phyloP scores from a whole-genome alignment of 2,797 vertebrate genomes.

The Rhinogobio ventralis region DNA sequence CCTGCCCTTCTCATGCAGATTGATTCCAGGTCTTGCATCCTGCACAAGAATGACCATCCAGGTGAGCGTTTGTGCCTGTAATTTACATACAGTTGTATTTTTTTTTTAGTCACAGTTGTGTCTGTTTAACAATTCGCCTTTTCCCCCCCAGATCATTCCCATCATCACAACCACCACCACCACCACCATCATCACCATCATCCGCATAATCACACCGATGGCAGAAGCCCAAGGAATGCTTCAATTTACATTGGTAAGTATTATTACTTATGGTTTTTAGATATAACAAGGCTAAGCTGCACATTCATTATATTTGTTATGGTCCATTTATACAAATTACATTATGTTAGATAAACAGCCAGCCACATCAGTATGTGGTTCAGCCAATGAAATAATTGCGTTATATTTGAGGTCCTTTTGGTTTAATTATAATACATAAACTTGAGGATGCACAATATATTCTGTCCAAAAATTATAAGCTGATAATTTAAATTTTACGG shows the following conservation, averaged over 20 bases:
- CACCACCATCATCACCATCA: slow-evolving; percentile 64
- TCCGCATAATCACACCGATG: slow-evolving; percentile 37
- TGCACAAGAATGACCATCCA: slow-evolving; percentile 72
- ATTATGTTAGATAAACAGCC: neutral
- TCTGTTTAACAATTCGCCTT: neutral
- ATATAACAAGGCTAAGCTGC: neutral
- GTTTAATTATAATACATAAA: neutral
- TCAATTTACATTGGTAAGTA: slow-evolving; percentile 60
- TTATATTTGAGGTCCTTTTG: neutral
- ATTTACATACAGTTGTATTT: neutral
- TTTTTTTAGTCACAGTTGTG: neutral
- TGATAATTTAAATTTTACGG: neutral
- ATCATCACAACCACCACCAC: slow-evolving; percentile 57
- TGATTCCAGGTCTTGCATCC: slow-evolving; percentile 84
- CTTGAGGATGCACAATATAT: neutral
- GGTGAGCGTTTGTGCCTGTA: slow-evolving; percentile 29
- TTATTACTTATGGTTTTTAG: neutral
- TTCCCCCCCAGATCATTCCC: slow-evolving; percentile 59
- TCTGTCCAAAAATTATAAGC: neutral
- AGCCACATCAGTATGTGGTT: neutral
- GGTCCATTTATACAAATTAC: neutral
- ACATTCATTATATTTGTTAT: neutral
- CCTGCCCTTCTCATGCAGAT: slow-evolving; percentile 95
- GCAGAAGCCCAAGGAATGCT: slow-evolving; percentile 39
- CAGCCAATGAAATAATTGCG: neutral